Base-by-base conservation (phyloP, 2,888 invertebrate species). In the Coecobrya sp. region DNA sequence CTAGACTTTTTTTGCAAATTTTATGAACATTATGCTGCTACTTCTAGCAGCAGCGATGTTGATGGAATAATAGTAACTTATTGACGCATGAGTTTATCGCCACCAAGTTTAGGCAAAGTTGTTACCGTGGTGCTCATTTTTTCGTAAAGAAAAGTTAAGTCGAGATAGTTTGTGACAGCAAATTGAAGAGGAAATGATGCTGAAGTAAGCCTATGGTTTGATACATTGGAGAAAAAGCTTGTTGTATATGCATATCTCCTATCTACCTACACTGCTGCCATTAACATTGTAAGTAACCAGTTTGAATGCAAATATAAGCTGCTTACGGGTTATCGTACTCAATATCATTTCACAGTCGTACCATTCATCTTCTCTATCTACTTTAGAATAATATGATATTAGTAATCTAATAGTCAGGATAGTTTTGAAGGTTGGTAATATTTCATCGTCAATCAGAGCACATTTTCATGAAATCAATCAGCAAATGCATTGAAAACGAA, bases 151-250 rank as follows among this genome's bases (percentile, higher is more conserved):
- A 81, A 81, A 81, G 55, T 55, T 81, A 0, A 16, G 19, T 55
- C 7, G 25, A 36, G 52, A 55, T 81, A 27, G 30, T 55, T 52
- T 81, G 55, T 55, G 81, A 81, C 55, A 81, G 55, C 16, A 52
- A 59, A 81, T 27, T 30, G 81, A 52, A 59, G 10, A 81, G 22
- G n/a, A 16, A 81, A 81, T 81, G 81, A 59, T 16, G 81, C 81
- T 81, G 81, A 81, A 81, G 81, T 55, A 81, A 81, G 49, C 81
- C 81, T 22, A 0, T 55, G 25, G 22, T 7, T 25, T 0, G n/a
- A n/a, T 55, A 68, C 13, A 68, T 11, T 16, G 30, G 16, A 30
- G 30, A 30, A 68, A 27, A 68, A 30, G 0, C 0, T 10, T 8
- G 62, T 36, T 4, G n/a, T n/a, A 36, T 65, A 22, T 4, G 25